phyloP scores from a whole-genome alignment of 2,888 invertebrate genomes.

The Catocala nupta region DNA sequence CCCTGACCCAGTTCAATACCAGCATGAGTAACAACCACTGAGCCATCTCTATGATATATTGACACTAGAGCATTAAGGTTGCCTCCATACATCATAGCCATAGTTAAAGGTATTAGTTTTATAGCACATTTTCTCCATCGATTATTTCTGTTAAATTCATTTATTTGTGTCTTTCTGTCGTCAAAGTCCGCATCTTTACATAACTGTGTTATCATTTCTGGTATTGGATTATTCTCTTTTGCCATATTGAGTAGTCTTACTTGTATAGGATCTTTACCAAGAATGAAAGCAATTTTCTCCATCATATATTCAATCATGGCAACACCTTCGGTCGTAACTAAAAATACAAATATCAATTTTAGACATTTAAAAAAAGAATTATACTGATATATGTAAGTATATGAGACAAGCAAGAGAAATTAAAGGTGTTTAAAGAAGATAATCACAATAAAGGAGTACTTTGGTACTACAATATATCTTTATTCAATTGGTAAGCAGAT shows the following conservation, averaged over 20 bases:
- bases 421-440: too few species aligned
- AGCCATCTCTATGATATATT: slow-evolving; percentile 90
- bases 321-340: slow-evolving; percentile 88
- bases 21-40: slow-evolving; percentile 90
- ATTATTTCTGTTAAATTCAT: slow-evolving; percentile 88
- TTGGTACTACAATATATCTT: too few species aligned
- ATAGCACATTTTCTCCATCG: slow-evolving; percentile 93
- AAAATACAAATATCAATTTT: slow-evolving; percentile 27
- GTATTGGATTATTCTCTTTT: slow-evolving; percentile 74
- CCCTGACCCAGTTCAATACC: slow-evolving; percentile 93
- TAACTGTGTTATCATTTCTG: slow-evolving; percentile 84
- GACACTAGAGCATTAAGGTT: slow-evolving; percentile 88
- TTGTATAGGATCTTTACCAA: slow-evolving; percentile 86
- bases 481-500: too few species aligned
- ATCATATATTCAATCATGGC: slow-evolving; percentile 89
- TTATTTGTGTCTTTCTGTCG: slow-evolving; percentile 74
- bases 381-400: too few species aligned
- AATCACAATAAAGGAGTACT: too few species aligned
- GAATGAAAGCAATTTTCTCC: slow-evolving; percentile 88
- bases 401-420: too few species aligned
- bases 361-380: too few species aligned
- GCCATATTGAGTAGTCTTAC: slow-evolving; percentile 87
- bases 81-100: slow-evolving; percentile 85
- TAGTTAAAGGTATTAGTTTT: slow-evolving; percentile 89
- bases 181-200: slow-evolving; percentile 84